These are phyloP conservation scores for Nymphalis polychloros DNA, from an alignment of 2,888 invertebrate species.

Conservation along the genomic window DNA sequence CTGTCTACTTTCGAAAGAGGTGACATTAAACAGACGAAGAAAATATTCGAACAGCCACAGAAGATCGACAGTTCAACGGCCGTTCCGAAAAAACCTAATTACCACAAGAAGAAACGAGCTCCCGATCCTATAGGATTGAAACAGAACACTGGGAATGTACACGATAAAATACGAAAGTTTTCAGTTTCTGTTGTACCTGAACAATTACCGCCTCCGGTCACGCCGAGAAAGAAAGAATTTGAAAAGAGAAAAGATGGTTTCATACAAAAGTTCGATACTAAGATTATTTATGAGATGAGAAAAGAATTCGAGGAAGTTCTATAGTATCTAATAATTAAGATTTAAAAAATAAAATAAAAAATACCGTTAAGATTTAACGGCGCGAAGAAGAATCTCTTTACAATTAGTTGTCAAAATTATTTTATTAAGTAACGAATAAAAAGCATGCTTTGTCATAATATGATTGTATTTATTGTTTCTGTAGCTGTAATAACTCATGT, in stretches of 20 bases:
- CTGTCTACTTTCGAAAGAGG: conserved; percentile 35
- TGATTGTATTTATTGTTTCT: not conserved
- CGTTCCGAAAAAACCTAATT: conserved; percentile 48
- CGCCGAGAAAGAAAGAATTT: conserved; percentile 60
- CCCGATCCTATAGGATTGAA: conserved; percentile 48
- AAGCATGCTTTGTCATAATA: conserved; percentile 8
- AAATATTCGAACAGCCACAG: conserved; percentile 59
- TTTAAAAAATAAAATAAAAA: not conserved
- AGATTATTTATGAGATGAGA: conserved; percentile 64
- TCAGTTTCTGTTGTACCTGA: conserved; percentile 58
- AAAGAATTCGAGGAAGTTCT: conserved; percentile 72
- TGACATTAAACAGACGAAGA: conserved; percentile 62
- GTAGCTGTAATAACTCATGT: not conserved
- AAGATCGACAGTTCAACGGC: conserved; percentile 42
- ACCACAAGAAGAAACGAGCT: conserved; percentile 40
- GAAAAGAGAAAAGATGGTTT: conserved; percentile 61
- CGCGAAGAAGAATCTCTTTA: not conserved
- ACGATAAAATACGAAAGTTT: conserved; percentile 74
- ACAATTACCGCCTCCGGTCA: conserved; percentile 53
- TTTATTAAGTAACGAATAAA: conserved; percentile 1
- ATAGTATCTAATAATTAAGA: conserved; percentile 43
- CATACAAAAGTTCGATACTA: conserved; percentile 62
- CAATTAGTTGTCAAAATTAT: not conserved
- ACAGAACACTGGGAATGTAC: conserved; percentile 65
- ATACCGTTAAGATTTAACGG: no score